Evolutionary conservation across 2,888 invertebrate genomes (phyloP), one percentile per base, ranked within the genome.

Genomic region (Rhaphigaster nebulosa): DNA sequence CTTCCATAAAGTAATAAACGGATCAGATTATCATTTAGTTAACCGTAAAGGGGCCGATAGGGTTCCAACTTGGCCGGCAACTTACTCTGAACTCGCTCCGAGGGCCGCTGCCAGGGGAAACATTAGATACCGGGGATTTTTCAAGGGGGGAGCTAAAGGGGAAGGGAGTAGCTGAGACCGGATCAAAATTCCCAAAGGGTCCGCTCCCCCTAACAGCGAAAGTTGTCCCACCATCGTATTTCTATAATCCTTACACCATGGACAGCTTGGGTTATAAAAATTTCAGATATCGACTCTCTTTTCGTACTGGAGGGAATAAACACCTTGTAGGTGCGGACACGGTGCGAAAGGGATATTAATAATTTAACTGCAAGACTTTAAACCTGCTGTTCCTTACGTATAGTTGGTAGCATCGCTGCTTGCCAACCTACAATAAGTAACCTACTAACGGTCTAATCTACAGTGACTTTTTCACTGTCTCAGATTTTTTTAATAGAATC

Each of bases 1-100:
- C 70, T 34, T 70, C 70, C 70, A 70, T 70, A 70, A 70, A 70
- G 70, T 70, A 70, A 70, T 70, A 70, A 70, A 70, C n/a, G 70
- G 70, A 70, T 70, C 18, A 34, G 70, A 70, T 70, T 70, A 70
- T 70, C 70, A 70, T 70, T 70, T 70, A 70, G 70, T 70, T 70
- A 70, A 70, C 70, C 70, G 70, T 70, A 70, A 70, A 70, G 70
- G 70, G 34, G 18, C 34, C 70, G 70, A 70, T 70, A 70, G 70
- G 70, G 70, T 34, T 70, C 70, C 70, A 70, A 70, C 70, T 70
- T 34, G 70, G 70, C 34, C 34, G 70, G 70, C 70, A 70, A 70
- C 34, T 70, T 70, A 2, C 70, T 70, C 70, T 34, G 18, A 70
- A 70, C 70, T 70, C 70, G 34, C 29, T 34, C 20, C 70, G 5